Percentiles rank a stretch among this genome's conserved stretches.
Conservation (phyloP, 2,888 invertebrate species). For the Agonopterix subpropinquella region DNA sequence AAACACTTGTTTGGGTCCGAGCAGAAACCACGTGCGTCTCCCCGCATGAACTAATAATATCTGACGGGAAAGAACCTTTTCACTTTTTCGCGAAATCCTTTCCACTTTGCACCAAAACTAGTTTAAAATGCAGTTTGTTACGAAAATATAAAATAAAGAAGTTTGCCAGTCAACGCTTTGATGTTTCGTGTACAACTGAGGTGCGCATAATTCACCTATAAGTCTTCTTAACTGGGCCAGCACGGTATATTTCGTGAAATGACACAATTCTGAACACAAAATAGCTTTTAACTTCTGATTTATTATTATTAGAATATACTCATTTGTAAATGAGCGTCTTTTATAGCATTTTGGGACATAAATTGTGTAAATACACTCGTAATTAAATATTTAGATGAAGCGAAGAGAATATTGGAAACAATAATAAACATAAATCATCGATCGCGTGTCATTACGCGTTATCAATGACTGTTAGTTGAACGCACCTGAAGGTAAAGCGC, state of each 20-base stretch:
- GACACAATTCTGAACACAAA: constrained; percentile 38
- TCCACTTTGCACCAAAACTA: constrained; percentile 8
- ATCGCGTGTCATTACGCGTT: constrained; percentile 31
- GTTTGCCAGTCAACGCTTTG: constrained; percentile 28
- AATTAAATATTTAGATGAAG: constrained; percentile 9
- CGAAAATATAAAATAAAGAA: constrained; percentile 24
- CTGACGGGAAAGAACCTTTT: constrained; percentile 30
- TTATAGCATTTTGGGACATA: neutral
- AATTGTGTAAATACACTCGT: constrained; percentile 1
- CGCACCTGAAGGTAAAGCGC: constrained; percentile 66
- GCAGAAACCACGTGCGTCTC: constrained; percentile 36
- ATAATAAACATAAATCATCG: constrained; percentile 21
- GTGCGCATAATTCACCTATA: constrained; percentile 39
- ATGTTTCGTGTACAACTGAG: constrained; percentile 30
- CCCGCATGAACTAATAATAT: constrained; percentile 42
- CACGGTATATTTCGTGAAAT: constrained; percentile 47
- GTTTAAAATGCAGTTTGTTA: constrained; percentile 12
- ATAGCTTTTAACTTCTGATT: constrained; percentile 26
- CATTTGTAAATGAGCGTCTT: constrained; percentile 18
- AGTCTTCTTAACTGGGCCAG: constrained; percentile 47
- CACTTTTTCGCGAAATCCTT: constrained; percentile 2
- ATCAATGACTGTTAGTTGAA: constrained; percentile 52
- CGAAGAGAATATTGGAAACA: neutral
- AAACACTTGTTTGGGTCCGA: constrained; percentile 35
- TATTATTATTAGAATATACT: constrained; percentile 15